phyloP scores from a whole-genome alignment of 35 echinoderm and acorn worm species.

The Patiria miniata region DNA sequence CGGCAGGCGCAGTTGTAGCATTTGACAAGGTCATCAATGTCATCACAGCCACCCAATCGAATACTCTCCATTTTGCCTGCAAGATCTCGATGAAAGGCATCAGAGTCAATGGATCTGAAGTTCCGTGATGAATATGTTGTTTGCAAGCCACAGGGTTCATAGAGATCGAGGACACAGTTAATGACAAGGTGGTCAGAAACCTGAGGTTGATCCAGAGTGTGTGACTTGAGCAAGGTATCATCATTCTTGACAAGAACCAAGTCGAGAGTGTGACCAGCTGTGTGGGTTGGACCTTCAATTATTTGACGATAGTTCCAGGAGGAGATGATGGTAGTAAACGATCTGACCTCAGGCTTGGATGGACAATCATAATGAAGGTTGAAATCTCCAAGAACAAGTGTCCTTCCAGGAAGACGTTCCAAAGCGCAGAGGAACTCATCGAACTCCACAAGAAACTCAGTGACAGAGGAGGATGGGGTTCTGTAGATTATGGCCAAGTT shows the following conservation, averaged over 20 bases:
- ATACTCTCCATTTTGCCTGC: not conserved
- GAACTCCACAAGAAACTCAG: not conserved
- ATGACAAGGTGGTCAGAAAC: not conserved
- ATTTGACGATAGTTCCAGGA: not conserved
- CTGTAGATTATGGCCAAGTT: not conserved
- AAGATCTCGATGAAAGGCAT: not conserved
- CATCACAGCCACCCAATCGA: not conserved
- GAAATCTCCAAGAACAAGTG: not conserved
- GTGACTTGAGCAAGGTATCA: not conserved
- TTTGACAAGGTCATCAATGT: not conserved
- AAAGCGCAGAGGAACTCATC: not conserved
- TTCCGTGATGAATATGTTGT: not conserved
- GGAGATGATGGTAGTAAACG: not conserved
- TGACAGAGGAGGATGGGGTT: not conserved
- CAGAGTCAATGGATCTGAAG: not conserved
- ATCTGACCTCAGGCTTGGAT: not conserved
- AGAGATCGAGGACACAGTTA: not conserved
- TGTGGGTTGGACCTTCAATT: not conserved
- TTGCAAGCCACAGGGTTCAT: not conserved
- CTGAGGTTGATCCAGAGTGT: not conserved
- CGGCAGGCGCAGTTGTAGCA: not conserved
- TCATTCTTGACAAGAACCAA: not conserved
- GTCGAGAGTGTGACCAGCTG: constrained; percentile 3
- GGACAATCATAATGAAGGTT: not conserved
- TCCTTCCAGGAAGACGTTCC: too few species aligned